A percentile compares a stretch with the other conserved stretches of the same genome.
Conservation (phyloP, 2,113 vertebrate species). For the Eulacestoma nigropectus region DNA sequence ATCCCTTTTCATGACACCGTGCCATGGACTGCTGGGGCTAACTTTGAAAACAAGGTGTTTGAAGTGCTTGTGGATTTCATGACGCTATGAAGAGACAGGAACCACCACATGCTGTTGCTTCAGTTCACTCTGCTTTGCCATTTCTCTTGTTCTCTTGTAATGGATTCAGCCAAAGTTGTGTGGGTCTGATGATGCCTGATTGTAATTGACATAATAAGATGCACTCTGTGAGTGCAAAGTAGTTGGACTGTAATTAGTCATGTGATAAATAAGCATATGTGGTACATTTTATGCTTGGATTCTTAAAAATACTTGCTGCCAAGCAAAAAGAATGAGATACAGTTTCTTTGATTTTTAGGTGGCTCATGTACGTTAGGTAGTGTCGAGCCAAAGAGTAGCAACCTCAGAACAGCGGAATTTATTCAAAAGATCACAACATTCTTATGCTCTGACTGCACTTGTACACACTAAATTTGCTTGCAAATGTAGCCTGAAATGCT, state of each 20-base stretch:
- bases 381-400: background rate
- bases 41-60: background rate
- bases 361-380: background rate
- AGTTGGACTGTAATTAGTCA: background rate
- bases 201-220: background rate
- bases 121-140: background rate
- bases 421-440: background rate
- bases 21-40: background rate
- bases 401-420: background rate
- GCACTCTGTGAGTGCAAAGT: background rate
- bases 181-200: background rate
- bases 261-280: background rate
- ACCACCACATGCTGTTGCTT: background rate
- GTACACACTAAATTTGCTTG: background rate
- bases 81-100: background rate
- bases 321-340: background rate
- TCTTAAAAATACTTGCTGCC: background rate
- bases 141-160: background rate
- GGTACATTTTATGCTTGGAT: background rate
- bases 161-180: background rate
- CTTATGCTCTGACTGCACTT: background rate
- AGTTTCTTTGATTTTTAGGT: background rate
- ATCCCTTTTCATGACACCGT: background rate
- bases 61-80: background rate
- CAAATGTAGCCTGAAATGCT: slow-evolving; percentile 31